These are phyloP conservation scores for Gymnocephalus cernua DNA, from an alignment of 2,113 vertebrate species.

Conservation along the genomic window DNA sequence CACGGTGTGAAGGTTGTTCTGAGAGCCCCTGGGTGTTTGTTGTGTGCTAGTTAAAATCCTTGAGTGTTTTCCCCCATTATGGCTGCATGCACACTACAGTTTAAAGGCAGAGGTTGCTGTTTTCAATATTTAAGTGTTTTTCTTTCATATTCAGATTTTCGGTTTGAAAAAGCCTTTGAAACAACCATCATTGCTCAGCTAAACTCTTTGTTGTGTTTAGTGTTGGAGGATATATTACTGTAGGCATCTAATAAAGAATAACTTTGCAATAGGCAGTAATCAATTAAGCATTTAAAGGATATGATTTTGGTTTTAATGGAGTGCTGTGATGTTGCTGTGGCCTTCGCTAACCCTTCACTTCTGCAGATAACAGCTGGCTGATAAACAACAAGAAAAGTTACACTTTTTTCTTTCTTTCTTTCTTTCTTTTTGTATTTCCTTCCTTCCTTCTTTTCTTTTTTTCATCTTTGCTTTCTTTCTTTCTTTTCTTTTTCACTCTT, in stretches of 20 bases:
- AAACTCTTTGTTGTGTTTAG: not conserved
- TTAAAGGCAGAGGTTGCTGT: not conserved
- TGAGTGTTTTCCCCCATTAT: conserved; percentile 14
- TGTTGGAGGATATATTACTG: conserved; percentile 1
- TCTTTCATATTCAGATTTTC: not conserved
- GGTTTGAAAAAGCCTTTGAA: not conserved
- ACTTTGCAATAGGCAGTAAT: too few species aligned
- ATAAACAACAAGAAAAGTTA: not conserved
- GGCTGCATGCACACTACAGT: not conserved
- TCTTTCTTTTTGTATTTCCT: rapidly evolving
- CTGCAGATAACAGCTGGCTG: not conserved
- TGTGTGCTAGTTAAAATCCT: conserved; percentile 42
- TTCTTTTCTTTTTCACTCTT: not conserved
- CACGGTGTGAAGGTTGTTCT: conserved; percentile 50
- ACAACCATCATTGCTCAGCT: not conserved
- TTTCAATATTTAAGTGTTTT: not conserved
- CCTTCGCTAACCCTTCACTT: not conserved
- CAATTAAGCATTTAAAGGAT: too few species aligned
- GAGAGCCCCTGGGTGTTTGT: conserved; percentile 44
- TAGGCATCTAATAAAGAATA: not conserved
- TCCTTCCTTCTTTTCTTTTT: not conserved
- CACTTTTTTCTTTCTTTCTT: not conserved
- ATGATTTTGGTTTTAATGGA: not conserved
- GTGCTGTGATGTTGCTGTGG: not conserved
- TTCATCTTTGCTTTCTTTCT: too few species aligned